Percentiles rank a stretch among this genome's conserved stretches.
Evolutionary conservation across 2,113 vertebrate genomes (phyloP).

Genomic region (Pogona vitticeps): DNA sequence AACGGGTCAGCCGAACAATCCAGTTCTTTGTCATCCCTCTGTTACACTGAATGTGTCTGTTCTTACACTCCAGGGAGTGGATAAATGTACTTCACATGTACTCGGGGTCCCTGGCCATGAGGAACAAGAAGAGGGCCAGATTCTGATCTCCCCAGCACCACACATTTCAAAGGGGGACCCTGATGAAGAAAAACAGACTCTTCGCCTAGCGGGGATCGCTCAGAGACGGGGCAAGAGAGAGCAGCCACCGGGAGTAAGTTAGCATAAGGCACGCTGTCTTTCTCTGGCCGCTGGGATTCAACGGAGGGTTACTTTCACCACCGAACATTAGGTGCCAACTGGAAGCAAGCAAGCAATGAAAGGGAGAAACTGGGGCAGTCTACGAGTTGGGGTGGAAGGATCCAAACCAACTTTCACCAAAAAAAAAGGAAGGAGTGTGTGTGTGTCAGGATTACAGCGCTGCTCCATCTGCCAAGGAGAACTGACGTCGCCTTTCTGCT

Average conservation of each 20-base stretch:
- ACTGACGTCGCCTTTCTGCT: not conserved
- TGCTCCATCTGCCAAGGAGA: too few relatives aligned
- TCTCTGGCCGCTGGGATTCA: too few relatives aligned
- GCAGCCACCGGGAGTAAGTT: not conserved
- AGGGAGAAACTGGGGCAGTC: too few relatives aligned
- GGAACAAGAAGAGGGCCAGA: not conserved
- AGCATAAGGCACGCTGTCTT: not conserved
- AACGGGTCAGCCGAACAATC: constrained; percentile 32
- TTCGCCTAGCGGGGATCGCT: not conserved
- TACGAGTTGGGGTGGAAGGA: not conserved
- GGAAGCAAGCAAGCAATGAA: not conserved
- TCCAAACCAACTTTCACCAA: not conserved
- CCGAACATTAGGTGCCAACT: too few relatives aligned
- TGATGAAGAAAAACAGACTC: too few relatives aligned
- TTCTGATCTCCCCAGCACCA: not conserved
- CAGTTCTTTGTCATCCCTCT: not conserved
- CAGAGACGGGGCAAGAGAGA: too few relatives aligned
- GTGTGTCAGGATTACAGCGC: too few relatives aligned
- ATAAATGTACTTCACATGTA: not conserved
- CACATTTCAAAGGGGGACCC: not conserved
- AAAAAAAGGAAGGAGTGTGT: not conserved
- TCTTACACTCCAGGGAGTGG: not conserved
- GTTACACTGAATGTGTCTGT: constrained; percentile 11
- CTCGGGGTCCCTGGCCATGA: not conserved
- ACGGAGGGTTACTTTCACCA: not conserved